These are phyloP conservation scores for Salpingus planirostris DNA, from an alignment of 2,888 invertebrate genomes.

Conservation along the genomic window DNA sequence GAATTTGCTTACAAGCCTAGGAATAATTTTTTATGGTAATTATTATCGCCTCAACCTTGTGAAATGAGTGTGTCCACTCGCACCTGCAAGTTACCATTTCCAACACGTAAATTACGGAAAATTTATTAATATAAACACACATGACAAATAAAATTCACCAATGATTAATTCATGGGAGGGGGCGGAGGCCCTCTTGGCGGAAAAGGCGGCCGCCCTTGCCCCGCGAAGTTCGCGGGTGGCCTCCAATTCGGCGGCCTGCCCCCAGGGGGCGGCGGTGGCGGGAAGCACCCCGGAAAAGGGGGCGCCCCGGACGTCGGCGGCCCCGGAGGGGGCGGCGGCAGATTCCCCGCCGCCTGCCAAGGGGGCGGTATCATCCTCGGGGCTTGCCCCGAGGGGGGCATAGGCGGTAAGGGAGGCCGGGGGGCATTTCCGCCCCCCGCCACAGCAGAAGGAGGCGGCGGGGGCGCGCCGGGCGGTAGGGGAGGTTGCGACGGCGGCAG, in stretches of 20 bases:
- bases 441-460: constrained; percentile 52
- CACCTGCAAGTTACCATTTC: no score
- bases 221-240: constrained; percentile 54
- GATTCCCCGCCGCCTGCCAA: constrained; percentile 33
- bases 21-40: no score
- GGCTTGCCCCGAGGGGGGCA: constrained; percentile 20
- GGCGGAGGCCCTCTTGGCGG: constrained; percentile 53
- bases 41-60: no score
- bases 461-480: constrained; percentile 55
- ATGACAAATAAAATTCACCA: no score
- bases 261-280: constrained; percentile 58
- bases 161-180: no score
- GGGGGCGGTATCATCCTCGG: constrained; percentile 37
- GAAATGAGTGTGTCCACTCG: no score
- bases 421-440: constrained; percentile 17
- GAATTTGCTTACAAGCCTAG: no score
- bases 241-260: constrained; percentile 14
- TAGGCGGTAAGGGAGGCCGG: constrained; percentile 39
- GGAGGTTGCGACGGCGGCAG: constrained; percentile 57
- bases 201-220: constrained; percentile 58
- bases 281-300: constrained; percentile 59
- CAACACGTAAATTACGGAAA: no score
- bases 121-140: no score
- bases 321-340: constrained; percentile 42
- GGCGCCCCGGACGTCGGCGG: constrained; percentile 54